Evolutionary conservation across 2,113 vertebrate species (phyloP).

Genomic region (Trematocara zebra): DNA sequence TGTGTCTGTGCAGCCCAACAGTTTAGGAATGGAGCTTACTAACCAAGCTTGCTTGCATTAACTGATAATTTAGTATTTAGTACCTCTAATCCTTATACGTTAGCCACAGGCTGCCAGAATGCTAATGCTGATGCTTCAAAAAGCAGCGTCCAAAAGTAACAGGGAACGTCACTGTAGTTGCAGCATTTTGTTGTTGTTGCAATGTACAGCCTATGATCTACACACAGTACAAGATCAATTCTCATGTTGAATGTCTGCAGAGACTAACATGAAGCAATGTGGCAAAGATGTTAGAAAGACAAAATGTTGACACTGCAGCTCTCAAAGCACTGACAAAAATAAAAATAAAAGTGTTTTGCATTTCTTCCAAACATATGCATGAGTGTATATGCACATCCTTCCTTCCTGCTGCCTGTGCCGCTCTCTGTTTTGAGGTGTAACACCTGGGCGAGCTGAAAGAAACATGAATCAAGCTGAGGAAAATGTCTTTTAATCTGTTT

Average conservation of each 20-base stretch:
- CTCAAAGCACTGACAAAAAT: background rate
- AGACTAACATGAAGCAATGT: background rate
- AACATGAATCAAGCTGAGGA: conserved; percentile 61
- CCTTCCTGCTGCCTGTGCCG: background rate
- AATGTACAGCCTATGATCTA: background rate
- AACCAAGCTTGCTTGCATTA: background rate
- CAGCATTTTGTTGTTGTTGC: background rate
- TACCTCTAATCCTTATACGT: background rate
- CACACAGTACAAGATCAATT: background rate
- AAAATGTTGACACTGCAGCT: conserved; percentile 7
- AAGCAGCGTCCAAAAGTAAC: background rate
- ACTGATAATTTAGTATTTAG: background rate
- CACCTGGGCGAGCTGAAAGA: conserved; percentile 70
- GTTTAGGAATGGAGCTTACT: background rate
- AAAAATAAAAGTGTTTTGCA: background rate
- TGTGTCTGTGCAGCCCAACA: background rate
- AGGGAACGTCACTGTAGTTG: background rate
- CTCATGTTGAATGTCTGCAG: conserved; percentile 4
- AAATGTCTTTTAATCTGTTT: conserved; percentile 76
- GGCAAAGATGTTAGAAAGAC: background rate
- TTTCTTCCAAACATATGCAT: conserved; percentile 1
- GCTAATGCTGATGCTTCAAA: background rate
- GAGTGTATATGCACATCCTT: conserved; percentile 9
- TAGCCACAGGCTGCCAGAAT: background rate
- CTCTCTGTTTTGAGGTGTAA: conserved; percentile 46